Evolutionary conservation across 2,888 invertebrate genomes (phyloP).

Genomic region (Psylliodes chrysocephalus): DNA sequence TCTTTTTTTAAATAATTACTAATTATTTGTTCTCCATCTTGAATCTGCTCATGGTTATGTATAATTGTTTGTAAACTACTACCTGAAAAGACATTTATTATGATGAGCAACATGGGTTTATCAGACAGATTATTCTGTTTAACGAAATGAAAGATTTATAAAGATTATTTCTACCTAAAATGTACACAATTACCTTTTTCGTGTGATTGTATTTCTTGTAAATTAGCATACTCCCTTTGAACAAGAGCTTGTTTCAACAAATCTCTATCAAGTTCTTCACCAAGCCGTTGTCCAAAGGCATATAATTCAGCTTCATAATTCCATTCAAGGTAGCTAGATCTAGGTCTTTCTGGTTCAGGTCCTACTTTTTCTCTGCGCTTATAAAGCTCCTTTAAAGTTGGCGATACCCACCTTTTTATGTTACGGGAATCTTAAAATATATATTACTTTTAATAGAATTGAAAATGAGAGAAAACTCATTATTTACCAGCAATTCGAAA

Average conservation of each 20-base stretch:
- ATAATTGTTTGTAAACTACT: constrained; percentile 19
- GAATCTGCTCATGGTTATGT: constrained; percentile 76
- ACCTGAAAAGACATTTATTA: constrained; percentile 5
- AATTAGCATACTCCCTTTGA: constrained; percentile 79
- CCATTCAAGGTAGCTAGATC: constrained; percentile 83
- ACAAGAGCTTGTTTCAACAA: constrained; percentile 81
- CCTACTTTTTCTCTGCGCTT: constrained; percentile 70
- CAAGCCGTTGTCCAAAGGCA: constrained; percentile 86
- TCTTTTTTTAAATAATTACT: constrained; percentile 72
- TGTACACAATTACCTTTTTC: constrained; percentile 50
- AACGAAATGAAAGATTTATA: too few species aligned
- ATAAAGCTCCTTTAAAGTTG: constrained; percentile 73
- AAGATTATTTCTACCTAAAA: too few species aligned
- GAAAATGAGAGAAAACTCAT: background rate
- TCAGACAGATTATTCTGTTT: too few species aligned
- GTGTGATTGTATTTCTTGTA: constrained; percentile 74
- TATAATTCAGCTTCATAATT: constrained; percentile 87
- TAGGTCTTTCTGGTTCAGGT: constrained; percentile 64
- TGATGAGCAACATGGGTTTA: too few species aligned
- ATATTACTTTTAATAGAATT: background rate
- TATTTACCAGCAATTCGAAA: background rate
- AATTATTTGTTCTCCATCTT: constrained; percentile 75
- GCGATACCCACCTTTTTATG: constrained; percentile 74
- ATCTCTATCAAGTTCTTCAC: constrained; percentile 81
- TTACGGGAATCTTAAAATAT: constrained; percentile 49